Percentiles rank a stretch among this genome's conserved stretches.
These are phyloP conservation scores for Crossocerus cetratus DNA, from an alignment of 2,888 invertebrate species.

Conservation along the genomic window DNA sequence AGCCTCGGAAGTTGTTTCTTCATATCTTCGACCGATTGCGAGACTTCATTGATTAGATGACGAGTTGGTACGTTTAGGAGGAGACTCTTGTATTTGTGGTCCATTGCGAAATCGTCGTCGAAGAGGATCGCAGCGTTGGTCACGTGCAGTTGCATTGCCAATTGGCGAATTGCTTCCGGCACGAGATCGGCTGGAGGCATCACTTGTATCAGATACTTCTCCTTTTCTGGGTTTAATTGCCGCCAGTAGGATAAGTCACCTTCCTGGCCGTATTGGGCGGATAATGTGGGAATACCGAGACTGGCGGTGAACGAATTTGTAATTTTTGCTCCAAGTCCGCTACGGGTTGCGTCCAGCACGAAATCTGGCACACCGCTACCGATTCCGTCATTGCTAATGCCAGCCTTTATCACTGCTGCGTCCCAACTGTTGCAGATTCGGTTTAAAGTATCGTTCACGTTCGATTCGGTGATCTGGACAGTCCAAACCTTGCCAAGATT, in stretches of 20 bases:
- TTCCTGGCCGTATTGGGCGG: conserved; percentile 90
- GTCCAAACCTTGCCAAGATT: conserved; percentile 63
- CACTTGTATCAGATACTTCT: conserved; percentile 73
- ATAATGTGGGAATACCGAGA: conserved; percentile 88
- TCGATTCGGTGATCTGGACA: conserved; percentile 61
- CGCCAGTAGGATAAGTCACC: conserved; percentile 92
- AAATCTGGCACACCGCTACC: conserved; percentile 86
- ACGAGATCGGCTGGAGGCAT: conserved; percentile 92
- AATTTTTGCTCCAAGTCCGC: conserved; percentile 89
- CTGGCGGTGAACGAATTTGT: conserved; percentile 90
- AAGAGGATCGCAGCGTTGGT: conserved; percentile 95
- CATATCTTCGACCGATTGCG: conserved; percentile 80
- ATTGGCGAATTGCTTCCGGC: conserved; percentile 89
- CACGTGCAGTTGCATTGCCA: conserved; percentile 90
- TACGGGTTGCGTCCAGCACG: conserved; percentile 89
- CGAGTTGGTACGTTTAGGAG: conserved; percentile 93
- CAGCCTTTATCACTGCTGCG: conserved; percentile 74
- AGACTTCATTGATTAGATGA: conserved; percentile 88
- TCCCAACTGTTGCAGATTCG: conserved; percentile 68
- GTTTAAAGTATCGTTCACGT: conserved; percentile 61
- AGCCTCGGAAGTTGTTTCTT: conserved; percentile 84
- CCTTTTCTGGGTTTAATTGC: conserved; percentile 83
- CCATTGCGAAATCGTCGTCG: conserved; percentile 93
- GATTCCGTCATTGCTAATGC: no score
- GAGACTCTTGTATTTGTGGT: conserved; percentile 94